phyloP scores from a whole-genome alignment of 2,888 invertebrate genomes.

The Synergus laeviventris region DNA sequence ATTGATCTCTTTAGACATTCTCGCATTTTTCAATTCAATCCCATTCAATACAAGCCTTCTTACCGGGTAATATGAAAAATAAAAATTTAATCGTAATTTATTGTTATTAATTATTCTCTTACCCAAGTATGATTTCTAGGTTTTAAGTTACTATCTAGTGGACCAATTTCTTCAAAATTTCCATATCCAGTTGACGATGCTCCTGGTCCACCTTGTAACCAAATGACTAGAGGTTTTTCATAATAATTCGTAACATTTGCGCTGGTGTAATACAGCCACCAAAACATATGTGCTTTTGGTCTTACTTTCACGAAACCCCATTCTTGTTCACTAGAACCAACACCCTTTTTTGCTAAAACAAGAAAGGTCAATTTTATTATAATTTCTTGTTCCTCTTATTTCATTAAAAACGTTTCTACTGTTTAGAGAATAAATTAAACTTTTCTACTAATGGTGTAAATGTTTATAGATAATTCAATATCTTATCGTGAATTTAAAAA shows the following conservation, averaged over 20 bases:
- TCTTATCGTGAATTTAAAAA: not conserved
- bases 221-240: conserved; percentile 76
- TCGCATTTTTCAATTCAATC: too few relatives aligned
- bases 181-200: conserved; percentile 79
- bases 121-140: conserved; percentile 80
- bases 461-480: not conserved
- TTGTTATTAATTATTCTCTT: conserved; percentile 42
- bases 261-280: conserved; percentile 77
- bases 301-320: conserved; percentile 78
- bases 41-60: too few relatives aligned
- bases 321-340: conserved; percentile 70
- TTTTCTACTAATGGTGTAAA: not conserved
- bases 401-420: not conserved
- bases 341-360: conserved; percentile 54
- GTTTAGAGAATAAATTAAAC: not conserved
- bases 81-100: not conserved
- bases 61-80: too few relatives aligned
- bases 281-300: conserved; percentile 77
- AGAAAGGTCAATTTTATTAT: not conserved
- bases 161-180: conserved; percentile 80
- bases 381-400: not conserved
- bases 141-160: conserved; percentile 77
- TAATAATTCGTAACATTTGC: conserved; percentile 55
- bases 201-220: conserved; percentile 80
- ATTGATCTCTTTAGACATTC: too few relatives aligned